A percentile compares a stretch with the other conserved stretches of the same genome.
phyloP scores from a whole-genome alignment of 2,888 invertebrate genomes.

The Siphlonurus alternatus region DNA sequence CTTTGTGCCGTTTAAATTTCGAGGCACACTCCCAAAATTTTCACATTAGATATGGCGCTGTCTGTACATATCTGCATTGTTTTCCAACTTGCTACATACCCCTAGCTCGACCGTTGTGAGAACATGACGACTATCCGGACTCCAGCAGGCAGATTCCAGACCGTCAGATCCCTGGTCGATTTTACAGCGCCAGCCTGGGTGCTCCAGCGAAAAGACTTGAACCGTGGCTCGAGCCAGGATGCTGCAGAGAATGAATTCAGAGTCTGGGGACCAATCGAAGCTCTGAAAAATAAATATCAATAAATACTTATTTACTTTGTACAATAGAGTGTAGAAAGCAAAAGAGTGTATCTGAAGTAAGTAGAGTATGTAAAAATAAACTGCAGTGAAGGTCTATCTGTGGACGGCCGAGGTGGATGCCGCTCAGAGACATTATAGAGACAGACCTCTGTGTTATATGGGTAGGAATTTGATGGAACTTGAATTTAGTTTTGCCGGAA shows the following conservation, averaged over 20 bases:
- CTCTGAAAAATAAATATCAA: slow-evolving; percentile 18
- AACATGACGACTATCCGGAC: slow-evolving; percentile 32
- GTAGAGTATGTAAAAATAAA: no score
- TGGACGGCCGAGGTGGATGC: no score
- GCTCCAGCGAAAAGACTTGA: slow-evolving; percentile 31
- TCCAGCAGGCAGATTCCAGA: slow-evolving; percentile 30
- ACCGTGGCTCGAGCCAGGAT: slow-evolving; percentile 21
- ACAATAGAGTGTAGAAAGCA: no score
- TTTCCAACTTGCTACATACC: slow-evolving; percentile 24
- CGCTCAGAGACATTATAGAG: not conserved
- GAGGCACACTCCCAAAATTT: no score
- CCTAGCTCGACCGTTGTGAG: slow-evolving; percentile 33
- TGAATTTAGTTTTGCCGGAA: no score
- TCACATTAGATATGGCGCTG: no score
- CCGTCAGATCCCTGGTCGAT: slow-evolving; percentile 35
- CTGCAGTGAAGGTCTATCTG: no score
- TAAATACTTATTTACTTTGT: no score
- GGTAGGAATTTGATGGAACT: no score
- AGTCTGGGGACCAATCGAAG: slow-evolving; percentile 25
- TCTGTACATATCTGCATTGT: no score
- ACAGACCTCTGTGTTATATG: not conserved
- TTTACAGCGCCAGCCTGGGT: slow-evolving; percentile 36
- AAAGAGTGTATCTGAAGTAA: no score
- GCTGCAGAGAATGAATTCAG: slow-evolving; percentile 23
- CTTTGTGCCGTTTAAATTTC: no score